Evolutionary conservation across 2,113 vertebrate genomes (phyloP).

Genomic region (Ifrita kowaldi): DNA sequence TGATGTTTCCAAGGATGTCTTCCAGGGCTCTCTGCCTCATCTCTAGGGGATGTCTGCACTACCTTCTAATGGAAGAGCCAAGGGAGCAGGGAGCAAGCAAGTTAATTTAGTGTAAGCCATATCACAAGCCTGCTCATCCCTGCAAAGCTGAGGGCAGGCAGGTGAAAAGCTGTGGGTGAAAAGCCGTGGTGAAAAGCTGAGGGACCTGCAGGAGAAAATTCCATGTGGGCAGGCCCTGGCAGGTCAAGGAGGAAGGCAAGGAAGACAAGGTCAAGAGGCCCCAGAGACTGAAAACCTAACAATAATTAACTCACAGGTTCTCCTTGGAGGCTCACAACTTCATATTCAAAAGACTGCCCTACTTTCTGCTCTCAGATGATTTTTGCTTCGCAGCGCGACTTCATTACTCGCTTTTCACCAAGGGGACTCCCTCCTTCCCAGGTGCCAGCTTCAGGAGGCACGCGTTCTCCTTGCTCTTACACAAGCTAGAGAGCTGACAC

Average conservation of each 20-base stretch:
- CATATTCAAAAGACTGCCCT: slow-evolving; percentile 23
- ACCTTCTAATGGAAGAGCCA: background rate
- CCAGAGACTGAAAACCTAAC: background rate
- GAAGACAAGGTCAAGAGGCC: background rate
- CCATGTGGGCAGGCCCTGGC: background rate
- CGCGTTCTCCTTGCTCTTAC: background rate
- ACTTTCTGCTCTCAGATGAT: slow-evolving; percentile 9
- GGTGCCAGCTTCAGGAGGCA: background rate
- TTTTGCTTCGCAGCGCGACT: background rate
- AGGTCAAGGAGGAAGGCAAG: background rate
- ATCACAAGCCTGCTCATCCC: background rate
- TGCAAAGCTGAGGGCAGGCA: background rate
- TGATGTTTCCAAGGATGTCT: background rate
- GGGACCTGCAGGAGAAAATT: background rate
- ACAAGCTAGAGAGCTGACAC: background rate
- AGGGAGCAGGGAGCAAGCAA: background rate
- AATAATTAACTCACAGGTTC: slow-evolving; percentile 24
- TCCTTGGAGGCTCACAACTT: background rate
- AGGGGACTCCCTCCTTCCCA: background rate
- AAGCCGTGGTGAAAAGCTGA: background rate
- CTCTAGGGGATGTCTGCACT: background rate
- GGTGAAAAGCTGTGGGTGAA: background rate
- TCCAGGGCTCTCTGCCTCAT: background rate
- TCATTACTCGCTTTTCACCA: background rate
- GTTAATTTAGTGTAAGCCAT: background rate